A percentile compares a stretch with the other conserved stretches of the same genome.
Evolutionary conservation across 2,113 vertebrate species (phyloP).

Genomic region (Chlamydotis undulata): DNA sequence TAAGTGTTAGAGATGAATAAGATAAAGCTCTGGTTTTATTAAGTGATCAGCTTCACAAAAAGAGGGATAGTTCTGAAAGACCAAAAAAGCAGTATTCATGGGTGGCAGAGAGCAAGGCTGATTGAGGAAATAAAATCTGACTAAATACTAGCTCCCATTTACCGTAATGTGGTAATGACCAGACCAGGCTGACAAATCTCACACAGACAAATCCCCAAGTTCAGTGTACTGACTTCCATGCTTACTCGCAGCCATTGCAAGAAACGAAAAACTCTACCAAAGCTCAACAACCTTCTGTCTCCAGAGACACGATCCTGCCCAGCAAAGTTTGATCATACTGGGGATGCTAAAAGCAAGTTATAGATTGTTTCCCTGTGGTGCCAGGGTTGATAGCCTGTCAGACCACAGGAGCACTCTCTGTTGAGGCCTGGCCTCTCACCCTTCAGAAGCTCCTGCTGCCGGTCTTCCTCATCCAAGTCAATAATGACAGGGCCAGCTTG

Average conservation of each 20-base stretch:
- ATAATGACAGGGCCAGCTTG: slow-evolving; percentile 94
- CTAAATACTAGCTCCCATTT: neutral
- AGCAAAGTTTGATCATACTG: neutral
- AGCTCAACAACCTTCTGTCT: neutral
- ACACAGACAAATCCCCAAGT: neutral
- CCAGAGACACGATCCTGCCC: neutral
- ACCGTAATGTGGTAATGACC: neutral
- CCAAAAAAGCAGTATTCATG: neutral
- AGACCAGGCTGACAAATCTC: neutral
- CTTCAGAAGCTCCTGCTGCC: slow-evolving; percentile 97
- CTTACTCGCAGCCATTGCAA: neutral
- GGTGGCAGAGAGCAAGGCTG: neutral
- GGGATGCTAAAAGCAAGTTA: neutral
- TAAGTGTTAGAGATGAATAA: neutral
- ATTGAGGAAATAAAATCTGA: neutral
- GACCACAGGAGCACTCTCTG: neutral
- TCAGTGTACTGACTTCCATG: neutral
- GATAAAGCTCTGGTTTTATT: neutral
- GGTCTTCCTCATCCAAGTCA: slow-evolving; percentile 96
- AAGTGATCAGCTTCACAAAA: neutral
- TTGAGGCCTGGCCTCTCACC: slow-evolving; percentile 67
- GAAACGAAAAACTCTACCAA: neutral
- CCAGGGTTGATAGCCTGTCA: neutral
- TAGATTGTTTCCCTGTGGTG: neutral
- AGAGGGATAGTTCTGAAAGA: neutral